Evolutionary conservation across 2,888 invertebrate genomes (phyloP).

Genomic region (Meliscaeva auricollis): DNA sequence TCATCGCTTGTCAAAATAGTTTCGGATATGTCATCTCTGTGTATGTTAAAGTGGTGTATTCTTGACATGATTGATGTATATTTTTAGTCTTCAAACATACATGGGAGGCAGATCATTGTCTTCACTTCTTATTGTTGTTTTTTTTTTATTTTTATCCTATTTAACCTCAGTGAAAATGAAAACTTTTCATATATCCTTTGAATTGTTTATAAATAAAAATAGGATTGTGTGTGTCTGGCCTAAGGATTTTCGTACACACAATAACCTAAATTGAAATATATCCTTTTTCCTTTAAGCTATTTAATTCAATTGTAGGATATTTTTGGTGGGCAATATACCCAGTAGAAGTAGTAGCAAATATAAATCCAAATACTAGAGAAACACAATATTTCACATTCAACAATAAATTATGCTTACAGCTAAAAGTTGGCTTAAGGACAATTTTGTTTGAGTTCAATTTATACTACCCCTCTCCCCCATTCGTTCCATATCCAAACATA

Average conservation of each 20-base stretch:
- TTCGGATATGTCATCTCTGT: constrained; percentile 48
- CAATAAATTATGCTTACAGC: constrained; percentile 67
- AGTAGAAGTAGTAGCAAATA: neutral
- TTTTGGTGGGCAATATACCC: neutral
- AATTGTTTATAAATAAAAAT: neutral
- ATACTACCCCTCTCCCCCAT: neutral
- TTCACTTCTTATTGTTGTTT: constrained; percentile 4
- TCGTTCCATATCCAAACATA: neutral
- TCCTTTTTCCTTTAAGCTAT: constrained; percentile 45
- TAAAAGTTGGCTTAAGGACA: constrained; percentile 48
- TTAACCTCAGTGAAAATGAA: constrained; percentile 29
- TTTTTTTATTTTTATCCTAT: constrained; percentile 25
- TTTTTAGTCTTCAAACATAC: neutral
- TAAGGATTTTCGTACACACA: neutral
- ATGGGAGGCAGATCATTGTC: constrained; percentile 20
- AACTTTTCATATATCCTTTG: constrained; percentile 19
- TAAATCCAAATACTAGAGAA: neutral
- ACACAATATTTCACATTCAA: constrained; percentile 37
- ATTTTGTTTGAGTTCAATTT: neutral
- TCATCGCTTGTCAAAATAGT: constrained; percentile 67
- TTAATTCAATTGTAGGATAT: constrained; percentile 63
- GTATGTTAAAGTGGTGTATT: constrained; percentile 4
- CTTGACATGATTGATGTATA: constrained; percentile 28
- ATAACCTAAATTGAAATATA: neutral
- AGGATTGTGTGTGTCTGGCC: neutral